These are phyloP conservation scores for Passer domesticus DNA, from an alignment of 2,113 vertebrate genomes.

Conservation along the genomic window DNA sequence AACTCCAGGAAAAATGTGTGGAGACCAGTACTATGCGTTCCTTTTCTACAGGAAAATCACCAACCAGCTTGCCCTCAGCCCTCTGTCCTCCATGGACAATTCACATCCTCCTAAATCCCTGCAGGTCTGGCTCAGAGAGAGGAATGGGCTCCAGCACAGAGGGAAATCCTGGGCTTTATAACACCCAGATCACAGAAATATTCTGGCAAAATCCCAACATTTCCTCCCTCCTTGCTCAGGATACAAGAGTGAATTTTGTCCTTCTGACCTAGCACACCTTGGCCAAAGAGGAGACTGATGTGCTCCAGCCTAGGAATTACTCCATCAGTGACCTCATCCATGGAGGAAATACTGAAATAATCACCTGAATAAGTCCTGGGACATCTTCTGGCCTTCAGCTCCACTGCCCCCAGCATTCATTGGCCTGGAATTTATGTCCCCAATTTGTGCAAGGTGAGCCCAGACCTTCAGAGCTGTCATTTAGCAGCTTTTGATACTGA, in stretches of 20 bases:
- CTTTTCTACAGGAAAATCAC: background rate
- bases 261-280: background rate
- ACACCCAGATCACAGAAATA: background rate
- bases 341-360: background rate
- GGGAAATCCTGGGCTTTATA: background rate
- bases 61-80: background rate
- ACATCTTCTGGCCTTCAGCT: background rate
- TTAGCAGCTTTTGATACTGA: background rate
- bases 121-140: background rate
- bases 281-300: background rate
- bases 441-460: background rate
- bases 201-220: background rate
- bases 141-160: background rate
- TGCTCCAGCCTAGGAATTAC: background rate
- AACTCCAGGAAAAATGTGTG: accelerated
- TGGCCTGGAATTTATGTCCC: background rate
- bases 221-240: background rate
- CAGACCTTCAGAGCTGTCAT: background rate
- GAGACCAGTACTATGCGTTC: background rate
- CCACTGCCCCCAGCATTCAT: background rate
- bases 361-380: background rate
- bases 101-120: background rate
- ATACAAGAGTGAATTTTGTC: background rate
- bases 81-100: background rate
- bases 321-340: background rate